These are phyloP conservation scores for Clepsis dumicolana DNA, from an alignment of 2,888 invertebrate genomes.

Conservation along the genomic window DNA sequence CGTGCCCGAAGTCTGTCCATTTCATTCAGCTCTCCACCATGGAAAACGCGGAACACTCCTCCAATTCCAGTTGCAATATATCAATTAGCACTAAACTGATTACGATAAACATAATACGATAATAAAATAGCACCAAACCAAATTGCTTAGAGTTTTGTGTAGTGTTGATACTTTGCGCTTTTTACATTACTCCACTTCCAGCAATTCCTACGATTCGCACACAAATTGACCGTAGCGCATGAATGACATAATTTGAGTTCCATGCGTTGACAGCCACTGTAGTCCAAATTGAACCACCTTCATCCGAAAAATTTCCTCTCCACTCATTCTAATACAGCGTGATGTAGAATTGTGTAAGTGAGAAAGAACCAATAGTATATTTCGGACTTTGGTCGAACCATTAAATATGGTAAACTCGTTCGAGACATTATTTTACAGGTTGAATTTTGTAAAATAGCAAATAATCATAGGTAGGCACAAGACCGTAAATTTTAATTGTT, in stretches of 20 bases:
- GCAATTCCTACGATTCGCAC: slow-evolving; percentile 35
- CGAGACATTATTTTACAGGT: slow-evolving; percentile 6
- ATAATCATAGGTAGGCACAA: neutral
- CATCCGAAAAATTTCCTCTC: neutral
- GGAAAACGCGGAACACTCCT: slow-evolving; percentile 26
- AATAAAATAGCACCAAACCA: slow-evolving; percentile 26
- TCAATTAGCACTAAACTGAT: slow-evolving; percentile 25
- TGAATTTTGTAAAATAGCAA: neutral
- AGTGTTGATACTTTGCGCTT: slow-evolving; percentile 35
- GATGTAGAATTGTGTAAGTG: neutral
- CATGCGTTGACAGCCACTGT: slow-evolving; percentile 26
- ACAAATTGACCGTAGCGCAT: slow-evolving; percentile 40
- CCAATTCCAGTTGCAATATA: slow-evolving; percentile 15
- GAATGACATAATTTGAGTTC: slow-evolving; percentile 43
- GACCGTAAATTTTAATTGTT: too few relatives aligned
- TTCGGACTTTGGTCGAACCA: neutral
- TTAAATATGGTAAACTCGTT: neutral
- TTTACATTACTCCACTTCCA: slow-evolving; percentile 33
- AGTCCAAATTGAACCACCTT: slow-evolving; percentile 29
- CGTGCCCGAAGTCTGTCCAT: slow-evolving; percentile 29
- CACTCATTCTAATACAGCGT: neutral
- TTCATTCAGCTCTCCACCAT: slow-evolving; percentile 29
- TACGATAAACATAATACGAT: slow-evolving; percentile 32
- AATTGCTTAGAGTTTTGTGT: slow-evolving; percentile 12
- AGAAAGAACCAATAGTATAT: neutral